Evolutionary conservation across 2,113 vertebrate species (phyloP), one percentile per base, ranked within the genome.

Genomic region (Pholis gunnellus): DNA sequence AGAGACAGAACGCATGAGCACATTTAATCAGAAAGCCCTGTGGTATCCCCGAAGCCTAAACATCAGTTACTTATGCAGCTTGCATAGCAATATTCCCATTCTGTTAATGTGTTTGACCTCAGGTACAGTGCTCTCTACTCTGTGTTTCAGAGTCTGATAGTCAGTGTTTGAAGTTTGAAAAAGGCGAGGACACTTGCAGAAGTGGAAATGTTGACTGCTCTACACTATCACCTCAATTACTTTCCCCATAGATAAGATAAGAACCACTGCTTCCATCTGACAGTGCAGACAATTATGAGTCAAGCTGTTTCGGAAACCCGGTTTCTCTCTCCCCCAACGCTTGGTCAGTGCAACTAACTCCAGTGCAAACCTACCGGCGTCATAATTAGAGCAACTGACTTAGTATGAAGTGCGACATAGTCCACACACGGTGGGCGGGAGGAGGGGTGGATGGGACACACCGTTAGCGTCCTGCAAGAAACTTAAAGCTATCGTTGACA

Each of bases 101-200:
- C 75, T 87, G 75, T 80, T 88, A 90, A 89, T 93, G 88, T 46
- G 72, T 92, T 90, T 90, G 88, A 91, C 88, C 85, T 77, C 75
- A 83, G 92, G 89, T 90, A 84, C 70, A 86, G 61, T 86, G 61
- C 74, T 85, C 84, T 76, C 71, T 48, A 48, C 67, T 48, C 63
- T 63, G 68, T 77, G 81, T 87, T 88, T 81, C 42, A 25, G 2
- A 38, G 67, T 61, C 74, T 56, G 72, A 89, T 81, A 79, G 77
- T 56, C 64, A 42, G 63, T 78, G 74, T 87, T 83, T 90, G 85
- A 91, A 86, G 82, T 83, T 48, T 42, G 72, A 83, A 75, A 81
- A 64, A 14, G 56, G 56, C 34, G 0, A 72, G 46, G 71, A 81
- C 67, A 73, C 48, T 42, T 36, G 54, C 67, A 78, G 85, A 79